Evolutionary conservation across 2,797 vertebrate genomes (phyloP).

Genomic region (Gymnopithys bicolor): DNA sequence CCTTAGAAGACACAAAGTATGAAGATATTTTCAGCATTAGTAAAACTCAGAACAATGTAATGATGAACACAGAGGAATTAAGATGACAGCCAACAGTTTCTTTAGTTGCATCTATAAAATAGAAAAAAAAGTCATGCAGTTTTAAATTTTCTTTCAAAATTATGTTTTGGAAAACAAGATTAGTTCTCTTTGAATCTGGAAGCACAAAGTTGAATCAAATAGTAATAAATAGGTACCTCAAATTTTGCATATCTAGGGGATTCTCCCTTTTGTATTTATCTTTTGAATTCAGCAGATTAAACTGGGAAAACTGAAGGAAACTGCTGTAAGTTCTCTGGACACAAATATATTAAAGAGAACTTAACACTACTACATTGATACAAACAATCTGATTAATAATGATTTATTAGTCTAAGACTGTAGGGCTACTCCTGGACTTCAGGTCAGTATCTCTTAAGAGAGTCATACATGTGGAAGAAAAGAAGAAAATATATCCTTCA

Average conservation of each 20-base stretch:
- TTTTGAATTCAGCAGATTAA: neutral
- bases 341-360: neutral
- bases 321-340: neutral
- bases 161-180: neutral
- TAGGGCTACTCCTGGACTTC: neutral
- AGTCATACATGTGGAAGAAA: neutral
- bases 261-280: neutral
- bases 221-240: neutral
- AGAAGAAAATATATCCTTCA: neutral
- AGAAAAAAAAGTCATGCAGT: fast-evolving
- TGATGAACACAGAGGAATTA: neutral
- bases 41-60: neutral
- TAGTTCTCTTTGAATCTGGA: neutral
- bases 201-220: neutral
- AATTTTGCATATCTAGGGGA: neutral
- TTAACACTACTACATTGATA: neutral
- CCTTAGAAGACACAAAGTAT: neutral
- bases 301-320: neutral
- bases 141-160: neutral
- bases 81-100: neutral
- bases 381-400: neutral
- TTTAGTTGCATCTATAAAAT: neutral
- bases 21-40: neutral
- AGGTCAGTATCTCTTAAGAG: neutral
- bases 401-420: neutral